These are phyloP conservation scores for Hemicordylus capensis DNA, from an alignment of 2,113 vertebrate genomes.

Conservation along the genomic window DNA sequence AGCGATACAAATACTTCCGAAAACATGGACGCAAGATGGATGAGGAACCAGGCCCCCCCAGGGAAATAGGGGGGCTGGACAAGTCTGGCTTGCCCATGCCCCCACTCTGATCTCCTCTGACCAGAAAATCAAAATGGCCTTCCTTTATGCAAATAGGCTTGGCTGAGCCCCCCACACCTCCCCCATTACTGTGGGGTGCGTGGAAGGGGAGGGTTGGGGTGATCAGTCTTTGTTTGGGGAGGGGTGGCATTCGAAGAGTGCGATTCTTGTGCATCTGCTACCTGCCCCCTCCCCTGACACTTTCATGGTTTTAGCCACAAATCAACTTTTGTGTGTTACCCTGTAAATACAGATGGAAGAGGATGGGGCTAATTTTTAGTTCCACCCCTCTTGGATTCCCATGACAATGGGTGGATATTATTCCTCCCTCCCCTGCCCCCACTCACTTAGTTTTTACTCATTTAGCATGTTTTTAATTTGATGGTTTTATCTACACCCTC, in stretches of 20 bases:
- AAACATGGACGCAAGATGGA: slow-evolving; percentile 91
- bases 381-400: neutral
- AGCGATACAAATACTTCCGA: slow-evolving; percentile 93
- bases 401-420: slow-evolving; percentile 2
- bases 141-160: slow-evolving; percentile 27
- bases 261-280: neutral
- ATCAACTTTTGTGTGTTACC: slow-evolving; percentile 3
- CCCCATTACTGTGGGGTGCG: slow-evolving; percentile 1
- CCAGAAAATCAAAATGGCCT: neutral
- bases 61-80: slow-evolving; percentile 68
- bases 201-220: slow-evolving; percentile 20
- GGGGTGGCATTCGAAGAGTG: slow-evolving; percentile 15
- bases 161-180: slow-evolving; percentile 9
- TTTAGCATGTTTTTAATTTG: slow-evolving; percentile 44
- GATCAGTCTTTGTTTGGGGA: neutral
- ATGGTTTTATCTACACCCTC: slow-evolving; percentile 10
- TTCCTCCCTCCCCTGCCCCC: neutral
- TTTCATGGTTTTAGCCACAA: slow-evolving; percentile 20
- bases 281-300: slow-evolving; percentile 5
- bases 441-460: slow-evolving; percentile 32
- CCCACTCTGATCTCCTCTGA: slow-evolving; percentile 62
- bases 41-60: slow-evolving; percentile 77
- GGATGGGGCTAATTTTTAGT: slow-evolving; percentile 19
- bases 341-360: slow-evolving; percentile 33
- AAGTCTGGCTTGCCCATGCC: slow-evolving; percentile 70